phyloP scores from a whole-genome alignment of 1,140 invertebrate genomes.

The Gryllus bimaculatus region DNA sequence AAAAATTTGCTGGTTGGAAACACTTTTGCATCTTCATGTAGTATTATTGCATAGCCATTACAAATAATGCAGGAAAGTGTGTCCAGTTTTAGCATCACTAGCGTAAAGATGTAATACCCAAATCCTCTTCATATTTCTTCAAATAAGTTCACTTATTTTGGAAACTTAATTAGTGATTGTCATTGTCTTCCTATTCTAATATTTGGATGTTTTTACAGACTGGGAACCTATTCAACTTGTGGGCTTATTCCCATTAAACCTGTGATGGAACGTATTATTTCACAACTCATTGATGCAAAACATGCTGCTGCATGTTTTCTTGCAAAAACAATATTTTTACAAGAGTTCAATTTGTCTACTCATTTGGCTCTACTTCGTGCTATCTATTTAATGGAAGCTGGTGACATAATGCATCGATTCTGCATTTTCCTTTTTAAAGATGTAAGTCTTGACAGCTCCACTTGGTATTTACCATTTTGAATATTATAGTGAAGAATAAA shows the following conservation, averaged over 20 bases:
- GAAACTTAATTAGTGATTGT: too few relatives aligned
- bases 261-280: conserved; percentile 7
- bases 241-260: conserved; percentile 6
- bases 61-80: too few relatives aligned
- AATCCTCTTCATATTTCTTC: too few relatives aligned
- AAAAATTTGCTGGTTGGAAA: too few relatives aligned
- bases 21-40: too few relatives aligned
- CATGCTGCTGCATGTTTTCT: background rate
- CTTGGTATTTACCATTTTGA: background rate
- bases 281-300: conserved; percentile 4
- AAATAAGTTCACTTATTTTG: too few relatives aligned
- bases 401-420: conserved; percentile 15
- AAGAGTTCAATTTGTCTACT: conserved; percentile 7
- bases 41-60: too few relatives aligned
- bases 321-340: conserved; percentile 11
- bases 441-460: background rate
- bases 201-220: background rate
- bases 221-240: background rate
- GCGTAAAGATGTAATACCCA: too few relatives aligned
- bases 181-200: background rate
- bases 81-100: too few relatives aligned
- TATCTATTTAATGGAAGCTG: conserved; percentile 14
- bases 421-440: conserved; percentile 12
- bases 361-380: conserved; percentile 7
- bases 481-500: background rate